These are phyloP conservation scores for Lutra lutra DNA, from an alignment of 2,797 vertebrate genomes.

Conservation along the genomic window DNA sequence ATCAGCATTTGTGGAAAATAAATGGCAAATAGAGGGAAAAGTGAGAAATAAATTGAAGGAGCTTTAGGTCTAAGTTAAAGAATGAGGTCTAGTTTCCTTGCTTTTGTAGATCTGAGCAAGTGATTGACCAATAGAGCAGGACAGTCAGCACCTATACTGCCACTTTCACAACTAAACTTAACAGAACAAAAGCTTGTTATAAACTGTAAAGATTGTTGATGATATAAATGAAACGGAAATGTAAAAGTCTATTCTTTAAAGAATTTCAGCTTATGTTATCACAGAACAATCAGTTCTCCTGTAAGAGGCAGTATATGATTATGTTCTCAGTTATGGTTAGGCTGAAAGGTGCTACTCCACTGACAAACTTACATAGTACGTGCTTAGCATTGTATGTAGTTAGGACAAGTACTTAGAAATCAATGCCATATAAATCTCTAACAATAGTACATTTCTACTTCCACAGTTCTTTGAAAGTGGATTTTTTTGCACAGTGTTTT, in stretches of 20 bases:
- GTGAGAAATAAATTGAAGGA: background rate
- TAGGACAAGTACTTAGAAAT: background rate
- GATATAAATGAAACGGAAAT: background rate
- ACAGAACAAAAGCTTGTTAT: background rate
- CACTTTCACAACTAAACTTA: background rate
- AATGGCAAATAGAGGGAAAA: constrained; percentile 28
- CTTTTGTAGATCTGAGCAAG: background rate
- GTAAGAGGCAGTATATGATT: constrained; percentile 65
- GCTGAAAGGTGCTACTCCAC: background rate
- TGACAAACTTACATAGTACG: background rate
- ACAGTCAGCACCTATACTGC: background rate
- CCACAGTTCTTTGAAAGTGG: background rate
- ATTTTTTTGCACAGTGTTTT: background rate
- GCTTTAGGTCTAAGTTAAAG: background rate
- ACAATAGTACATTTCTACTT: background rate
- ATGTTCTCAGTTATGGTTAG: background rate
- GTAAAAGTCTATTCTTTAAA: background rate
- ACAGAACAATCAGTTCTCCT: constrained; percentile 15
- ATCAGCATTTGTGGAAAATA: background rate
- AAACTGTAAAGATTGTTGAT: background rate
- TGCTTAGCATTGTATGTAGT: background rate
- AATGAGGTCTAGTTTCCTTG: background rate
- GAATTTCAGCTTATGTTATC: background rate
- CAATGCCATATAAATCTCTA: background rate
- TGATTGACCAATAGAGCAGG: background rate